These are phyloP conservation scores for Nyctibius grandis DNA, from an alignment of 2,797 vertebrate genomes.

Conservation along the genomic window DNA sequence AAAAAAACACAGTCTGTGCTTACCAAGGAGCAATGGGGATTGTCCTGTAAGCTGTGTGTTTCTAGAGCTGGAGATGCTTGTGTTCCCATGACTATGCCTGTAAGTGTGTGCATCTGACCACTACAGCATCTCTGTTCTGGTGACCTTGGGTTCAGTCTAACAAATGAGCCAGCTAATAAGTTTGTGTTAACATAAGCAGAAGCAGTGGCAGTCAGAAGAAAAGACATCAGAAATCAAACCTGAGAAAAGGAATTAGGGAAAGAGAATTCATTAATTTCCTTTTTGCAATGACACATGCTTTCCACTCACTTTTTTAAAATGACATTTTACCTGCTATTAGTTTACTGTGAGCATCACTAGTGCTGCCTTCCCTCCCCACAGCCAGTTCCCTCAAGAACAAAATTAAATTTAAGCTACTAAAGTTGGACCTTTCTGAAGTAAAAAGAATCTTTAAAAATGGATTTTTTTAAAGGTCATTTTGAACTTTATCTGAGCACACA, in stretches of 20 bases:
- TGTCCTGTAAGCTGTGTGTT: background rate
- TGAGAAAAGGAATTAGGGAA: background rate
- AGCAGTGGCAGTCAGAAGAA: background rate
- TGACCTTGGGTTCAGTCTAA: background rate
- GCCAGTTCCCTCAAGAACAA: conserved; percentile 52
- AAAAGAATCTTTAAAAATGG: conserved; percentile 72
- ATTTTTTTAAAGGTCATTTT: conserved; percentile 74
- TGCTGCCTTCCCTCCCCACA: background rate
- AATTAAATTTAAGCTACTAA: conserved; percentile 68
- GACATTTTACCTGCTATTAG: conserved; percentile 59
- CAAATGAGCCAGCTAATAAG: conserved; percentile 19
- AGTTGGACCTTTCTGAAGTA: conserved; percentile 61
- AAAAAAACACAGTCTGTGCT: background rate
- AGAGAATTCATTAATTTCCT: conserved; percentile 40
- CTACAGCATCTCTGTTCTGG: background rate
- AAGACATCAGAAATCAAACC: conserved; percentile 48
- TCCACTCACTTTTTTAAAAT: conserved; percentile 44
- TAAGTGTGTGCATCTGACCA: background rate
- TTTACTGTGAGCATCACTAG: conserved; percentile 44
- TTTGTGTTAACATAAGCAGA: conserved; percentile 20
- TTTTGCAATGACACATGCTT: conserved; percentile 13
- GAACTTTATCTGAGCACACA: conserved; percentile 63
- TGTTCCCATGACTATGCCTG: background rate
- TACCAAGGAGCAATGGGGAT: background rate
- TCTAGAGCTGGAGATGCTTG: background rate